Evolutionary conservation across 2,113 vertebrate genomes (phyloP), one percentile per base, ranked within the genome.

Genomic region (Xerus inauris): DNA sequence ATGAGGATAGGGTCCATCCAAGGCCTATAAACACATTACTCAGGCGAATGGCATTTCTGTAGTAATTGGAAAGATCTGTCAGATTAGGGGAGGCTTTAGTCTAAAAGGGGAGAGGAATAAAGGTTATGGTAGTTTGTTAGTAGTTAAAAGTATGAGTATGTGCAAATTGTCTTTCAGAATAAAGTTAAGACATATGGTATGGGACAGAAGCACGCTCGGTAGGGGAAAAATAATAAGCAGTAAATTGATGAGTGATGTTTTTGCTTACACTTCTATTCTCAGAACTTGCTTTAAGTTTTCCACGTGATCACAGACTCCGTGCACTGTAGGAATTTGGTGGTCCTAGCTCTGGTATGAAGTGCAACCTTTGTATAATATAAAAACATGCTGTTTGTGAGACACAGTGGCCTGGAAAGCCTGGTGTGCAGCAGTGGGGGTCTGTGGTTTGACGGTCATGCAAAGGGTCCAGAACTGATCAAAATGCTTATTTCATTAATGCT

Each of bases 11-110:
- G 32, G 17, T 51, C 65, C 49, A 72, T 86, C 79, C 82, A 85
- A 75, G 80, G 42, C 8, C 11, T 40, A 72, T 22, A 38, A 85
- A 94, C n/a, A 42, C 54, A 47, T 40, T 38, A 81, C 35, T 89
- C 75, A 95, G 71, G 65, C 64, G 57, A 35, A 17, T 35, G 32
- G 69, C 49, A 81, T 47, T 88, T 85, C 22, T 54, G 65, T 87
- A 59, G 32, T 85, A 81, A 90, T 54, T 87, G 72, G 90, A 65
- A 94, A 89, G 80, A 72, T 76, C 20, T 59, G 20, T 94, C 67
- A 88, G 64, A 24, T 13, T 65, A 82, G 64, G 17, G 84, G 54
- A 94, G n/a, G 45, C 51, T 91, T 82, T 64, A 22, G 38, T 76
- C 20, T 73, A 42, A 77, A 91, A 89, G 54, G 24, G 19, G 54